A percentile compares a stretch with the other conserved stretches of the same genome.
Evolutionary conservation across 2,888 invertebrate genomes (phyloP).

Genomic region (Notocelia uddmanniana): DNA sequence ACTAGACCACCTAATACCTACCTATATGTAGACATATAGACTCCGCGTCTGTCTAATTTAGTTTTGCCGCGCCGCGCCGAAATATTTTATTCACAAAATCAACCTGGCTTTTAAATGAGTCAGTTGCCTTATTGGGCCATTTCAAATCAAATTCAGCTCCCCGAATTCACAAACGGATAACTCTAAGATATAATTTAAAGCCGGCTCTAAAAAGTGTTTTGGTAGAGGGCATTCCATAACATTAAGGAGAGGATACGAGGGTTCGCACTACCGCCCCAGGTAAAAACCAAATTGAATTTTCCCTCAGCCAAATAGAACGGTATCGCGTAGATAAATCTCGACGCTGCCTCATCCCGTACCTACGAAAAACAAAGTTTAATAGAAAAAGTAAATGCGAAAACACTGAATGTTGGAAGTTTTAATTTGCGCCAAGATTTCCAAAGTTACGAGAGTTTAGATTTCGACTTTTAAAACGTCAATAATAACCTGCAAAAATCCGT

Average conservation of each 20-base stretch:
- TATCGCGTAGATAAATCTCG: slow-evolving; percentile 83
- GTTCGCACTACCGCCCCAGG: slow-evolving; percentile 76
- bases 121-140: slow-evolving; percentile 25
- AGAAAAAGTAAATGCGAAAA: slow-evolving; percentile 77
- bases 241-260: slow-evolving; percentile 73
- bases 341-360: slow-evolving; percentile 73
- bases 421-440: slow-evolving; percentile 65
- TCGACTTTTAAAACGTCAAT: slow-evolving; percentile 55
- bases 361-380: slow-evolving; percentile 82
- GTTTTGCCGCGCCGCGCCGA: too few species aligned
- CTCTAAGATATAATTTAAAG: slow-evolving; percentile 45
- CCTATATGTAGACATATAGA: too few species aligned
- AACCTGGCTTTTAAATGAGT: not conserved
- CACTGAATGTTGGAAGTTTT: slow-evolving; percentile 75
- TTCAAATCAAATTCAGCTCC: slow-evolving; percentile 26
- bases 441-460: slow-evolving; percentile 52
- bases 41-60: too few species aligned
- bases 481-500: slow-evolving; percentile 49
- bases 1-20: too few species aligned
- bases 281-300: slow-evolving; percentile 84
- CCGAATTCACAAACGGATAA: slow-evolving; percentile 40
- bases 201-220: slow-evolving; percentile 70
- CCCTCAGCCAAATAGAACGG: slow-evolving; percentile 78
- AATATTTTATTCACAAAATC: not conserved
- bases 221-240: slow-evolving; percentile 65